These are phyloP conservation scores for Acanthiza pusilla DNA, from an alignment of 2,797 vertebrate species.

Conservation along the genomic window DNA sequence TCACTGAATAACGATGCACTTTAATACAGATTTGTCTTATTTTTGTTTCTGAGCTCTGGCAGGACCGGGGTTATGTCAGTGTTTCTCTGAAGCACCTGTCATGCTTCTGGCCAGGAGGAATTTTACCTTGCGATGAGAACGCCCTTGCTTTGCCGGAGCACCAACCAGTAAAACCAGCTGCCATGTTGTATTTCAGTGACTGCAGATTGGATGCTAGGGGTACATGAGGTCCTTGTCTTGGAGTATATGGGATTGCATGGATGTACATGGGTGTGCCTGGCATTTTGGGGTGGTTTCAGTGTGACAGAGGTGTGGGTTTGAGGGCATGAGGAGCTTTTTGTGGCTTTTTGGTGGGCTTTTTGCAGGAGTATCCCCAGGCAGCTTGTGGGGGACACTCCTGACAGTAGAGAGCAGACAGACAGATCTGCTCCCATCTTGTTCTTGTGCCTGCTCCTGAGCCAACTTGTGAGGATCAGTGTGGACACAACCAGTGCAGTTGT, in stretches of 20 bases:
- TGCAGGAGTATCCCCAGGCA: neutral
- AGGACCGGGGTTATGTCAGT: neutral
- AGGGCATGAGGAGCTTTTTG: neutral
- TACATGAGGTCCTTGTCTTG: neutral
- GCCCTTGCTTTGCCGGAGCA: neutral
- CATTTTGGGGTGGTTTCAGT: neutral
- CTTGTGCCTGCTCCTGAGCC: neutral
- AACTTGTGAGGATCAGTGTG: fast-evolving
- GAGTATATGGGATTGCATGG: neutral
- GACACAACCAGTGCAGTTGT: neutral
- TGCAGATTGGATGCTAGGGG: neutral
- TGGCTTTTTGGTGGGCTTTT: neutral
- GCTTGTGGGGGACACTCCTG: neutral
- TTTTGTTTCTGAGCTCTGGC: neutral
- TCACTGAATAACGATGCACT: neutral
- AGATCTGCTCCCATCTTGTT: neutral
- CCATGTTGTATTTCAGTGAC: neutral
- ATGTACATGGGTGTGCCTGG: neutral
- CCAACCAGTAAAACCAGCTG: neutral
- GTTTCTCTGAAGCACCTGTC: neutral
- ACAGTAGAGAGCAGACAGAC: neutral
- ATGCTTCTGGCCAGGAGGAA: neutral
- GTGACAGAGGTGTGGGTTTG: neutral
- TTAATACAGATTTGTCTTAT: neutral
- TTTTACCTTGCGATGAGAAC: neutral